Conservation (phyloP, 1,140 invertebrate species). For the Rhynchophorus ferrugineus region DNA sequence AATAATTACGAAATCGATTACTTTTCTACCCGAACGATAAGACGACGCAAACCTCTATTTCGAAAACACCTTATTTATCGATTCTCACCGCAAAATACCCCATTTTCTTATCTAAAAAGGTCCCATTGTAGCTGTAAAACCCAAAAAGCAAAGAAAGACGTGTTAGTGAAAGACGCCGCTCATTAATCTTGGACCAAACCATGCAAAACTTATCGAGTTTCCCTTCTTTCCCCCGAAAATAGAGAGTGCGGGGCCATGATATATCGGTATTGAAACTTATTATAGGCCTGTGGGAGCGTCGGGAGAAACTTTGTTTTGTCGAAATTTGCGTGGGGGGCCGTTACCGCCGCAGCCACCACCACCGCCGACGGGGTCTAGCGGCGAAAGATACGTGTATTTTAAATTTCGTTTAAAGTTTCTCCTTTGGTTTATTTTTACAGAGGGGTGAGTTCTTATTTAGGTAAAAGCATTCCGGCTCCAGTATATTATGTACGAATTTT, state of each 20-base stretch:
- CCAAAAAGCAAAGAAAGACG: constrained; percentile 19
- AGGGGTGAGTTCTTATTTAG: no score
- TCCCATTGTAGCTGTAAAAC: constrained; percentile 15
- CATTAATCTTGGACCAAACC: constrained; percentile 42
- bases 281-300: constrained; percentile 37
- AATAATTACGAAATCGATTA: no score
- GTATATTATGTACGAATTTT: no score
- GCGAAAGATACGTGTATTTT: constrained; percentile 15
- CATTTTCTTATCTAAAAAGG: constrained; percentile 13
- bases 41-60: not conserved
- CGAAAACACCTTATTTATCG: constrained; percentile 10
- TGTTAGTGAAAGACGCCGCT: constrained; percentile 37
- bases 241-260: constrained; percentile 33
- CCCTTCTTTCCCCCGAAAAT: constrained; percentile 18
- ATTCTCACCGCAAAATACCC: constrained; percentile 4
- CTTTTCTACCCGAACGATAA: not conserved
- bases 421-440: not conserved
- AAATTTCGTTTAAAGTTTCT: constrained; percentile 16
- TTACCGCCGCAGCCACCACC: no score
- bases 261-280: constrained; percentile 42
- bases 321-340: constrained; percentile 21
- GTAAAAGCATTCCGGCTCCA: no score
- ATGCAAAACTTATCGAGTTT: constrained; percentile 40
- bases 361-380: constrained; percentile 8
- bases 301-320: constrained; percentile 23